These are phyloP conservation scores for Parazoanthus atlanticus DNA, from an alignment of 92 coral and sea anemone genomes.

Conservation along the genomic window DNA sequence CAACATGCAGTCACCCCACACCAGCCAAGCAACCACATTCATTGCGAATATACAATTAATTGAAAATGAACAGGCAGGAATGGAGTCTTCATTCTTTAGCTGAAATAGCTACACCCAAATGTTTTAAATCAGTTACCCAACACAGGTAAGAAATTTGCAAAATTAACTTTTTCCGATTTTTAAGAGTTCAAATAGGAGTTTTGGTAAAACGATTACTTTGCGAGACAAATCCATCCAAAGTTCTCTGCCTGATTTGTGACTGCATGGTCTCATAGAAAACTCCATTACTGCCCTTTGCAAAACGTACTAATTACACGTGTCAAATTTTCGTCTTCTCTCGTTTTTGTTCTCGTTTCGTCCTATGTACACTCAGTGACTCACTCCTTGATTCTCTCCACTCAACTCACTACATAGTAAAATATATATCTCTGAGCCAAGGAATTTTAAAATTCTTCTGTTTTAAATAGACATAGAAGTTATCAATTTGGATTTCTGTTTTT, in stretches of 20 bases:
- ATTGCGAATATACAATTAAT: not conserved
- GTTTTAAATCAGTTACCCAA: too few relatives aligned
- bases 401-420: conserved; percentile 42
- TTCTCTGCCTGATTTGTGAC: not conserved
- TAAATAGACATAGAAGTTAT: conserved; percentile 30
- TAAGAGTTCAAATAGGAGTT: not conserved
- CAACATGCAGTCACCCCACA: conserved; percentile 8
- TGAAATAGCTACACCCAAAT: not conserved
- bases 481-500: conserved; percentile 2
- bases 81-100: not conserved
- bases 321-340: conserved; percentile 34
- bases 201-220: not conserved
- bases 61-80: conserved; percentile 13
- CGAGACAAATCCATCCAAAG: not conserved
- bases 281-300: not conserved
- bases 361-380: conserved; percentile 47
- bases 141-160: too few relatives aligned
- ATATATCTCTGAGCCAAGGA: conserved; percentile 36
- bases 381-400: conserved; percentile 31
- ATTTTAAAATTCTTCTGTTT: conserved; percentile 30
- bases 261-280: not conserved
- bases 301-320: conserved; percentile 35
- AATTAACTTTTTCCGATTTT: not conserved
- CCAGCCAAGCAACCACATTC: not conserved
- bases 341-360: conserved; percentile 32